Evolutionary conservation across 2,113 vertebrate genomes (phyloP).

Genomic region (Spheniscus mendiculus): DNA sequence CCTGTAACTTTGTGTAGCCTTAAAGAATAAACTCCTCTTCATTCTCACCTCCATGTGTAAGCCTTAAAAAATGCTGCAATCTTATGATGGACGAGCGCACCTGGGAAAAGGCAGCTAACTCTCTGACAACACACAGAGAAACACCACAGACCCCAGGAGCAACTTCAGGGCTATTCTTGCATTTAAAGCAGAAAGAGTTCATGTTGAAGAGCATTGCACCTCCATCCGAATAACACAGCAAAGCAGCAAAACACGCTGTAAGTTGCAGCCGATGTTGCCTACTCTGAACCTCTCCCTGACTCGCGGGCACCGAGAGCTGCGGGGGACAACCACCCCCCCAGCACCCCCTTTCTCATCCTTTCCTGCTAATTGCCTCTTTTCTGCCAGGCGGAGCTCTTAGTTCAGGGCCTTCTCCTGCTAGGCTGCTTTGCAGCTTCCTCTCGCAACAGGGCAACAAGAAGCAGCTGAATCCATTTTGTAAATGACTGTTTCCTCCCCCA

Average conservation of each 20-base stretch:
- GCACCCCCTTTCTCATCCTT: too few relatives aligned
- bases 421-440: neutral
- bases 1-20: neutral
- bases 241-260: neutral
- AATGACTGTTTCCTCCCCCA: accelerated
- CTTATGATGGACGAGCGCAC: accelerated
- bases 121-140: too few relatives aligned
- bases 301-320: accelerated
- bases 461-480: neutral
- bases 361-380: neutral
- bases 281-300: too few relatives aligned
- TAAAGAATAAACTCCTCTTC: neutral
- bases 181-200: too few relatives aligned
- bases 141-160: neutral
- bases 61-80: neutral
- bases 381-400: neutral
- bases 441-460: accelerated
- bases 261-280: neutral
- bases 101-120: neutral
- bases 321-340: too few relatives aligned
- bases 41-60: accelerated
- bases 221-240: neutral
- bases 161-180: accelerated
- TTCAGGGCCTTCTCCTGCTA: neutral
- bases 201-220: accelerated